Evolutionary conservation across 2,888 invertebrate species (phyloP), one percentile per base, ranked within the genome.

Genomic region (Pimpla rufipes): DNA sequence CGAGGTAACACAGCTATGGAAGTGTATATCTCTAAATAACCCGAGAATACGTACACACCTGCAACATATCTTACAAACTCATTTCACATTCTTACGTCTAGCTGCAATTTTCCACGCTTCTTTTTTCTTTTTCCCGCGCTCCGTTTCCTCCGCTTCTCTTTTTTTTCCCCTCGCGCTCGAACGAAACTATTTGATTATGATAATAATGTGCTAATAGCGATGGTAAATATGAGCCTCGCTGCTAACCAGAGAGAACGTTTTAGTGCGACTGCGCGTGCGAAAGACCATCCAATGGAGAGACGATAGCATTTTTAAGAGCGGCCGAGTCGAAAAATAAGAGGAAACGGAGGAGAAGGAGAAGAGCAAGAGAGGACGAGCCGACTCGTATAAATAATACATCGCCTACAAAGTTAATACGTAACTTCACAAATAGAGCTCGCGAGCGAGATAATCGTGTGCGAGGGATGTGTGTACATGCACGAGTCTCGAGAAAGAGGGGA

Each of bases 141-240:
- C 13, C 10, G 45, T n/a, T 52, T n/a, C 35, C 35, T 52, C 21
- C 50, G 23, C 70, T 55, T 59, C 18, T 21, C 10, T n/a, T 37
- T 81, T 52, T 45, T 29, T 52, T 37, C 35, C n/a, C 40, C 11
- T 57, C 4, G 11, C 29, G 35, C 18, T 42, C 10, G 29, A 16
- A 57, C 50, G 13, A 57, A 71, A 76, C 47, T 81, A 81, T 85
- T 83, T 83, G 83, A 75, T 76, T 85, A 84, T 85, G 81, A 52
- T 85, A 84, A 84, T 85, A 75, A 57, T 55, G 62, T 75, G 77
- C 71, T 71, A 85, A 85, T 83, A 81, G 80, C 75, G 42, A 76
- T 68, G 62, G 80, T 50, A 78, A 85, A 83, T 78, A 85, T 35
- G 50, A 40, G 52, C 64, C 50, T 50, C 42, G 52, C 59, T 18